Evolutionary conservation across 2,888 invertebrate species (phyloP), one percentile per base, ranked within the genome.

Genomic region (Uropetala carovei): DNA sequence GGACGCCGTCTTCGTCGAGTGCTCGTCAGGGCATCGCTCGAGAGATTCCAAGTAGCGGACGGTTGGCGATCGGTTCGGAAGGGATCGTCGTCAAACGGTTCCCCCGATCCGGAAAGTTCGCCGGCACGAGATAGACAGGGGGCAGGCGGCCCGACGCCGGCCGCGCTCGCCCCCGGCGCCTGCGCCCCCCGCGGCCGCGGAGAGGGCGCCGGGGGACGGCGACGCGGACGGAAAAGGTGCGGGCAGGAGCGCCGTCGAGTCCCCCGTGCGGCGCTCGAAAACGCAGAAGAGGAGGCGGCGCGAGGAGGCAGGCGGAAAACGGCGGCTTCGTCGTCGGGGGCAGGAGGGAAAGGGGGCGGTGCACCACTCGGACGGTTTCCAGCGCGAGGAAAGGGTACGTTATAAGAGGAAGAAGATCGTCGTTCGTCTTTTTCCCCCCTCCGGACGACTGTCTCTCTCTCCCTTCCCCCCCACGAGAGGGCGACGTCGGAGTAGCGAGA

Each of bases 1-100:
- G 89, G 30, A 18, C 60, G 89, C 89, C 89, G 89, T 89, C 89
- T 89, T 89, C 89, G 86, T 59, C 22, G 86, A 30, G 64, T 89
- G 60, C 22, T 59, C 64, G 89, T 89, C 89, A 89, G 27, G 89
- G 60, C 89, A 89, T 89, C 58, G 30, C 64, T 18, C 14, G 83
- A 83, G 83, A 83, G 83, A 83, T 83, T 83, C 83, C 83, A 43
- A 83, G 83, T 30, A 18, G 64, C 89, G 64, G 9, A 64, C 30
- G 59, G 86, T 18, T 3, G 27, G 27, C 11, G 64, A 43, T n/a
- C 13, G 22, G 27, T 43, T 10, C 30, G 82, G 27, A 14, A 30
- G 82, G 30, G 82, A 30, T 30, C 64, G 64, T 30, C 64, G 64
- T 27, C 82, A n/a, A 30, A 27, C 14, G 14, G 27, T 11, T 14